Evolutionary conservation across 2,113 vertebrate species (phyloP).

Genomic region (Rostratula benghalensis): DNA sequence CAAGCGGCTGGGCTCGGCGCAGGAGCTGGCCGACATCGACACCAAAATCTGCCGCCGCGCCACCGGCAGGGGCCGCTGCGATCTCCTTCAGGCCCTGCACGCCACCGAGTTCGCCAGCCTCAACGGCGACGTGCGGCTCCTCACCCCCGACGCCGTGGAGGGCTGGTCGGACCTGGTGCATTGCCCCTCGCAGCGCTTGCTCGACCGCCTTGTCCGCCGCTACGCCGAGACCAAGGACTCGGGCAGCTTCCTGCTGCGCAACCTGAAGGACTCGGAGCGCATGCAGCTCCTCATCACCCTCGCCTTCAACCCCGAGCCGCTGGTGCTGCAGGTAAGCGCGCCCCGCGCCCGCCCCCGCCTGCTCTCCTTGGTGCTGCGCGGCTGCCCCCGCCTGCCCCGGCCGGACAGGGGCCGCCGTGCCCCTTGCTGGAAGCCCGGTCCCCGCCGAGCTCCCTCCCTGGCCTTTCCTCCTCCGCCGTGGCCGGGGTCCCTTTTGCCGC

Average conservation of each 20-base stretch:
- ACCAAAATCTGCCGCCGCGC: slow-evolving; percentile 97
- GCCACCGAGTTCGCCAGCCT: slow-evolving; percentile 95
- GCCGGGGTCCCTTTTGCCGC: not conserved
- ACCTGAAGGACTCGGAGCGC: slow-evolving; percentile 96
- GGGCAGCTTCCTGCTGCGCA: slow-evolving; percentile 96
- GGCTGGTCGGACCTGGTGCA: slow-evolving; percentile 99
- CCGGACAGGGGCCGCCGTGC: not conserved
- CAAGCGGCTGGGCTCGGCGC: slow-evolving; percentile 93
- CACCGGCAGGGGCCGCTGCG: slow-evolving; percentile 92
- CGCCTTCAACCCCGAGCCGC: slow-evolving; percentile 98
- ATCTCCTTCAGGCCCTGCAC: slow-evolving; percentile 94
- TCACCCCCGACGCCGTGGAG: slow-evolving; percentile 96
- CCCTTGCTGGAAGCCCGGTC: no score
- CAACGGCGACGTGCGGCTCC: slow-evolving; percentile 95
- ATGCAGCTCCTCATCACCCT: slow-evolving; percentile 98
- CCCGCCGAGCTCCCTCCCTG: not conserved
- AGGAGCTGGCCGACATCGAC: slow-evolving; percentile 95
- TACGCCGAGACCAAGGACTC: slow-evolving; percentile 99
- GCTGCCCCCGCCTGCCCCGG: no score
- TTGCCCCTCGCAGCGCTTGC: slow-evolving; percentile 96
- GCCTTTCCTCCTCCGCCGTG: not conserved
- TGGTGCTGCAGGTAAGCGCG: slow-evolving; percentile 90
- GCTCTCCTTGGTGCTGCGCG: not conserved
- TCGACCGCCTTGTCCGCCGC: slow-evolving; percentile 94
- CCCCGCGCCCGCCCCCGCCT: no score